Conservation (phyloP, 2,888 invertebrate genomes). For the Nematopogon swammerdamellus region DNA sequence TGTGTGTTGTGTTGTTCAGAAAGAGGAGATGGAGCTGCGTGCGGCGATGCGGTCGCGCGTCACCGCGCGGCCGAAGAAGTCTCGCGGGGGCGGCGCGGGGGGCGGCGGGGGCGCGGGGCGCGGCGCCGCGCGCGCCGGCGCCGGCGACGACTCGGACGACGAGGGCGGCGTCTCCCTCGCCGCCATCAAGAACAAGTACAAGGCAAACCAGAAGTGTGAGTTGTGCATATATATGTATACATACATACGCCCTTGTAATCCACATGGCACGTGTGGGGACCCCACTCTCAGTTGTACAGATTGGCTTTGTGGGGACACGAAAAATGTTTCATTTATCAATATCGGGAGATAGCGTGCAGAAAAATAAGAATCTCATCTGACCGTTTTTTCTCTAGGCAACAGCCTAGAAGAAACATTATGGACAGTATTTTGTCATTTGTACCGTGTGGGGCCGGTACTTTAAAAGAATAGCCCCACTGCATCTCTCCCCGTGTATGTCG, state of each 20-base stretch:
- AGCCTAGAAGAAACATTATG: too few relatives aligned
- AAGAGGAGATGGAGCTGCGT: conserved; percentile 94
- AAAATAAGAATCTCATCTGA: too few relatives aligned
- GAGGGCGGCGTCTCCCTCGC: conserved; percentile 89
- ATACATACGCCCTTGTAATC: neutral
- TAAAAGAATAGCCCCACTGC: too few relatives aligned
- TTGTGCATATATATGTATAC: conserved; percentile 6
- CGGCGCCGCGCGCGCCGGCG: conserved; percentile 46
- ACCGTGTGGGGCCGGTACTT: too few relatives aligned
- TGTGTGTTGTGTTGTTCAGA: conserved; percentile 45
- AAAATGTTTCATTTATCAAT: too few relatives aligned
- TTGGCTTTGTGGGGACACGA: too few relatives aligned
- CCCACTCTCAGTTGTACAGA: too few relatives aligned
- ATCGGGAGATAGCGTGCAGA: too few relatives aligned
- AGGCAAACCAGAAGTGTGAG: conserved; percentile 55
- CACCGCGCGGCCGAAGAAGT: conserved; percentile 48
- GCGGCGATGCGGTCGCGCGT: conserved; percentile 74
- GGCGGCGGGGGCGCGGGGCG: conserved; percentile 34
- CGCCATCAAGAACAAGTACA: conserved; percentile 94
- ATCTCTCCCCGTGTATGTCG: too few relatives aligned
- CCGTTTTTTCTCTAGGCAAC: too few relatives aligned
- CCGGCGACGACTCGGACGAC: conserved; percentile 89
- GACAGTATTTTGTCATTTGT: too few relatives aligned
- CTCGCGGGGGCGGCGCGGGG: conserved; percentile 39
- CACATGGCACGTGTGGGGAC: neutral